Percentiles rank a stretch among this genome's conserved stretches.
phyloP scores from a whole-genome alignment of 2,797 vertebrate species.

The Pangasius krempfi region DNA sequence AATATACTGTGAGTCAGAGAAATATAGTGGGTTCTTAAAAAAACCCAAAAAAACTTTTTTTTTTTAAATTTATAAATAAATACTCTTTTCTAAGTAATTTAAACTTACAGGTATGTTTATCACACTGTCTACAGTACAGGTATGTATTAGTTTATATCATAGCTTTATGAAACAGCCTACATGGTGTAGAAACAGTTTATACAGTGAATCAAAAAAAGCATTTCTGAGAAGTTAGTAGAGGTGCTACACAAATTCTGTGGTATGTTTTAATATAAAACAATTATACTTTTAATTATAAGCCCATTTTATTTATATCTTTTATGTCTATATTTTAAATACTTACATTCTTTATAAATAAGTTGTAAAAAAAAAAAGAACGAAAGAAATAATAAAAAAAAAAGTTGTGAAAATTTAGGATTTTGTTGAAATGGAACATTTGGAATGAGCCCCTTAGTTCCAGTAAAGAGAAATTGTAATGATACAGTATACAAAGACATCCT shows the following conservation, averaged over 20 bases:
- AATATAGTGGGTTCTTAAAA: neutral
- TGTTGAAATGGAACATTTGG: neutral
- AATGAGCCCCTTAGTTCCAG: neutral
- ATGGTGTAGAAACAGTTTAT: neutral
- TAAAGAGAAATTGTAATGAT: neutral
- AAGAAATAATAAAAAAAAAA: neutral
- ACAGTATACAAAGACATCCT: neutral
- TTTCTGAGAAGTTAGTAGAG: constrained; percentile 11
- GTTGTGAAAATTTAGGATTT: neutral
- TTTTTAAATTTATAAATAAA: constrained; percentile 67
- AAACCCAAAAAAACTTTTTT: too few relatives aligned
- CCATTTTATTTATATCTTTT: constrained; percentile 22
- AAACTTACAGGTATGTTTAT: neutral
- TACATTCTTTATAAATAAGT: constrained; percentile 30
- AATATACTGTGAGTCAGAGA: constrained; percentile 6
- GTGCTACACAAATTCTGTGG: constrained; percentile 31
- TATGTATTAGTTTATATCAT: constrained; percentile 21
- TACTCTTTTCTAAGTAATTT: constrained; percentile 4
- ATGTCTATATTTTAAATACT: constrained; percentile 15
- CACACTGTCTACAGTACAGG: neutral
- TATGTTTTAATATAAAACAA: constrained; percentile 81
- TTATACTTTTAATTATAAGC: constrained; percentile 28
- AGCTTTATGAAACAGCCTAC: constrained; percentile 28
- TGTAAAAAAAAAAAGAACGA: neutral
- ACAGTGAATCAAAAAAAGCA: constrained; percentile 42